phyloP scores from a whole-genome alignment of 2,797 vertebrate genomes.

The Limosa lapponica region DNA sequence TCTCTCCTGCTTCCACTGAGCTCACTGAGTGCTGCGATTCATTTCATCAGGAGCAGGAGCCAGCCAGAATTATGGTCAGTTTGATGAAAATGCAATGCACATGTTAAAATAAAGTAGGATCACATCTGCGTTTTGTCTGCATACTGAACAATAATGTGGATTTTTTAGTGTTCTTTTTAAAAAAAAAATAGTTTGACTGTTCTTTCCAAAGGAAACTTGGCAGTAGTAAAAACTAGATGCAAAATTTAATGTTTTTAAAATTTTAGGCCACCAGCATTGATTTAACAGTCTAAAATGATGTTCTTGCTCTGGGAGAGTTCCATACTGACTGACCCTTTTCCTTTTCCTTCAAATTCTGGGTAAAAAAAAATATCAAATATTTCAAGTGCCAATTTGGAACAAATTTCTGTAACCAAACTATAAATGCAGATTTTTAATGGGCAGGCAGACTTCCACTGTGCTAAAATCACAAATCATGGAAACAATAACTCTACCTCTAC shows the following conservation, averaged over 20 bases:
- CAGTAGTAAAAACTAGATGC: not conserved
- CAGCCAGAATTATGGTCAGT: not conserved
- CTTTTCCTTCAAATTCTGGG: not conserved
- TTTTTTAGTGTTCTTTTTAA: not conserved
- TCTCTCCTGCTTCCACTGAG: not conserved
- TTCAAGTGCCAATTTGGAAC: not conserved
- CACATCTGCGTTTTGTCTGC: constrained; percentile 45
- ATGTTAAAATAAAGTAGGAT: constrained; percentile 42
- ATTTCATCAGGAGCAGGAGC: not conserved
- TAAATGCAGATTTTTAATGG: not conserved
- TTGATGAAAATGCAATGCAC: constrained; percentile 43
- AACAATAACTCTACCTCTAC: not conserved
- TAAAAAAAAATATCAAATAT: not conserved
- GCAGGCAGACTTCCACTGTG: not conserved
- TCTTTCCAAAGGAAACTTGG: constrained; percentile 56
- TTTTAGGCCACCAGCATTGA: constrained; percentile 51
- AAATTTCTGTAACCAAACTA: not conserved
- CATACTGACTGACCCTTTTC: not conserved
- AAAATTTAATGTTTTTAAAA: constrained; percentile 17
- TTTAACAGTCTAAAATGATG: not conserved
- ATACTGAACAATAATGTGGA: not conserved
- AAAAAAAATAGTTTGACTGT: not conserved
- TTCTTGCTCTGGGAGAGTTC: not conserved
- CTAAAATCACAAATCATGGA: not conserved
- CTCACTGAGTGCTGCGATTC: not conserved